Conservation (phyloP, 2,113 vertebrate species). For the Neotragus moschatus region DNA sequence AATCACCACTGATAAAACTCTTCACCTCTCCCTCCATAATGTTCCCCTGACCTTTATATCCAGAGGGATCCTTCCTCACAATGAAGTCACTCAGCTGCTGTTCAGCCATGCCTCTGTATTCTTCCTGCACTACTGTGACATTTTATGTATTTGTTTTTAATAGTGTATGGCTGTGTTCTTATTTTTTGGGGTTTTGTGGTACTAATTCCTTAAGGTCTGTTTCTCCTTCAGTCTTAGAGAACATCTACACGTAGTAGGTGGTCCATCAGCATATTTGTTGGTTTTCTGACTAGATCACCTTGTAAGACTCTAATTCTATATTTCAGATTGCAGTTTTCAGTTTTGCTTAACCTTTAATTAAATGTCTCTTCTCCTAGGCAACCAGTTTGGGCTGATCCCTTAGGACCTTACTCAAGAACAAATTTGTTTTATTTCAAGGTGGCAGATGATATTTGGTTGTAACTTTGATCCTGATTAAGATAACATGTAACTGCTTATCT, state of each 20-base stretch:
- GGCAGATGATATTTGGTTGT: background rate
- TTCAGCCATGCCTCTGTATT: background rate
- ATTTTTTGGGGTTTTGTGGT: background rate
- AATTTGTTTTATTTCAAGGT: constrained; percentile 16
- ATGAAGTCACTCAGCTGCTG: background rate
- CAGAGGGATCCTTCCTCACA: background rate
- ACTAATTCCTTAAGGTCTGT: background rate
- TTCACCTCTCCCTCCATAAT: background rate
- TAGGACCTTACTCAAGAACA: background rate
- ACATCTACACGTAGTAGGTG: background rate
- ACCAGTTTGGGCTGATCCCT: background rate
- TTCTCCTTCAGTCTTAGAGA: background rate
- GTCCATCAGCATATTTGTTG: background rate
- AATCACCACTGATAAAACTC: no score
- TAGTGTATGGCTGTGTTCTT: background rate
- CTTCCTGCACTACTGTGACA: background rate
- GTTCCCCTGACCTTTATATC: background rate
- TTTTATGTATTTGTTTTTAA: background rate
- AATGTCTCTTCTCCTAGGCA: background rate
- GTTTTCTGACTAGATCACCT: background rate
- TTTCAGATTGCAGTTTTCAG: background rate
- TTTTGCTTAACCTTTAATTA: background rate
- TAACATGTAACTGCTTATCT: background rate
- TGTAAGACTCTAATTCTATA: constrained; percentile 2
- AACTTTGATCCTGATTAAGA: background rate